Percentiles rank a stretch among this genome's conserved stretches.
These are phyloP conservation scores for Pseudoatta argentina DNA, from an alignment of 1,140 invertebrate species.

Conservation along the genomic window DNA sequence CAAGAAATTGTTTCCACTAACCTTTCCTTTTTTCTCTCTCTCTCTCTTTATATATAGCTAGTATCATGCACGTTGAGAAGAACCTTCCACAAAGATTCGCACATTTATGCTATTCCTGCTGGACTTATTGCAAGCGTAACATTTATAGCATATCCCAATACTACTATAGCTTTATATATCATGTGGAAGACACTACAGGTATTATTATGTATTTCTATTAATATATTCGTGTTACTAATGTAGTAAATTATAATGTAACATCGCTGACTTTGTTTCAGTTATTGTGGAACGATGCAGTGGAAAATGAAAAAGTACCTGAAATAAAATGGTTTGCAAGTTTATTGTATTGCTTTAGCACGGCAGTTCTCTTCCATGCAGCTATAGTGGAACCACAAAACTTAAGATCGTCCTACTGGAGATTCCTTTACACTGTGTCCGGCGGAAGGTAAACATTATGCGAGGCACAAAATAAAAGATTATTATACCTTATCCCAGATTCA, in stretches of 20 bases:
- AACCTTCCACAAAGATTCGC: slow-evolving; percentile 87
- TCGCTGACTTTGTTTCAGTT: slow-evolving; percentile 85
- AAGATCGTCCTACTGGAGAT: slow-evolving; percentile 94
- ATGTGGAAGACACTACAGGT: slow-evolving; percentile 92
- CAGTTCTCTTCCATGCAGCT: slow-evolving; percentile 93
- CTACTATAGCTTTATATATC: slow-evolving; percentile 90
- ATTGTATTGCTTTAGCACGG: slow-evolving; percentile 93
- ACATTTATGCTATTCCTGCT: slow-evolving; percentile 88
- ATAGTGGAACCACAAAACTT: slow-evolving; percentile 93
- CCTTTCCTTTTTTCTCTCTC: slow-evolving; percentile 18
- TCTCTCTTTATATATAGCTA: slow-evolving; percentile 84
- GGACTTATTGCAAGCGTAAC: slow-evolving; percentile 88
- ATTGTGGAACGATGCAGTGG: slow-evolving; percentile 88
- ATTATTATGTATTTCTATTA: slow-evolving; percentile 49
- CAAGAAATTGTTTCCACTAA: slow-evolving; percentile 28
- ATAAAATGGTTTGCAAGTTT: slow-evolving; percentile 89
- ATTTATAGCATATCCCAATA: slow-evolving; percentile 89
- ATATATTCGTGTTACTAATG: neutral
- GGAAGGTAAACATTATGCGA: slow-evolving; percentile 87
- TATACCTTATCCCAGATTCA: slow-evolving; percentile 5
- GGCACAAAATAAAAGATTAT: neutral
- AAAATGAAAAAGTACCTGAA: slow-evolving; percentile 87
- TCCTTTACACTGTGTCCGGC: slow-evolving; percentile 91
- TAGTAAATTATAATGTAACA: neutral
- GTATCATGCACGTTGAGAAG: slow-evolving; percentile 88